Conservation (phyloP, 2,888 invertebrate species). For the Epirrita christyi region DNA sequence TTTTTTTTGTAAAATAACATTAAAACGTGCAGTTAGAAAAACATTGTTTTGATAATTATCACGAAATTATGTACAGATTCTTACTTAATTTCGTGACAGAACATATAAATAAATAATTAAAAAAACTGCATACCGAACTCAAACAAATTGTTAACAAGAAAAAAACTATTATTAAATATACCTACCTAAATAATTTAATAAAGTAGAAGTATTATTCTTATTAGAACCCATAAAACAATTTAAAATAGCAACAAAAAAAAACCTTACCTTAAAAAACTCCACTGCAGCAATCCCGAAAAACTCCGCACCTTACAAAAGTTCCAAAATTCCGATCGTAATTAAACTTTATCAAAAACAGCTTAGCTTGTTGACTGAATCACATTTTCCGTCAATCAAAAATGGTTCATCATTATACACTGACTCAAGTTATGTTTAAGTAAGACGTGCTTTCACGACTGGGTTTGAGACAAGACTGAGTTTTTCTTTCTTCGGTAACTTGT, state of each 20-base stretch:
- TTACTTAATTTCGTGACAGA: too few relatives aligned
- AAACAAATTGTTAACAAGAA: too few relatives aligned
- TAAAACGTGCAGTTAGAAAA: too few relatives aligned
- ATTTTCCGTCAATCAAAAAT: constrained; percentile 78
- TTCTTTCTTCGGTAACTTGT: constrained; percentile 17
- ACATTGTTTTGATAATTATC: too few relatives aligned
- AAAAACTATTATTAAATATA: too few relatives aligned
- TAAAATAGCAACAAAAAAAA: constrained; percentile 15
- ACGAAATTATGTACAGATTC: too few relatives aligned
- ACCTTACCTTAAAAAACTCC: constrained; percentile 52
- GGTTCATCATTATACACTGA: constrained; percentile 66
- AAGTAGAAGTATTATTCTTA: too few relatives aligned
- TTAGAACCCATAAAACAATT: too few relatives aligned
- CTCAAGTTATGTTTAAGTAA: constrained; percentile 24
- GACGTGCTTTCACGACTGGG: constrained; percentile 35
- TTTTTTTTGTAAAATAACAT: too few relatives aligned
- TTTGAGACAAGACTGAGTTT: constrained; percentile 37
- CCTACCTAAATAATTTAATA: too few relatives aligned
- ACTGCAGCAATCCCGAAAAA: constrained; percentile 51
- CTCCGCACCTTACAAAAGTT: constrained; percentile 49
- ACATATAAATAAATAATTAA: too few relatives aligned
- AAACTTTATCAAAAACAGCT: constrained; percentile 43
- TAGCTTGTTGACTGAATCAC: constrained; percentile 74
- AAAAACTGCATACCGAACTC: too few relatives aligned
- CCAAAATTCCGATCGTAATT: constrained; percentile 44